These are phyloP conservation scores for Nomada lathburiana DNA, from an alignment of 2,888 invertebrate genomes.

Conservation along the genomic window DNA sequence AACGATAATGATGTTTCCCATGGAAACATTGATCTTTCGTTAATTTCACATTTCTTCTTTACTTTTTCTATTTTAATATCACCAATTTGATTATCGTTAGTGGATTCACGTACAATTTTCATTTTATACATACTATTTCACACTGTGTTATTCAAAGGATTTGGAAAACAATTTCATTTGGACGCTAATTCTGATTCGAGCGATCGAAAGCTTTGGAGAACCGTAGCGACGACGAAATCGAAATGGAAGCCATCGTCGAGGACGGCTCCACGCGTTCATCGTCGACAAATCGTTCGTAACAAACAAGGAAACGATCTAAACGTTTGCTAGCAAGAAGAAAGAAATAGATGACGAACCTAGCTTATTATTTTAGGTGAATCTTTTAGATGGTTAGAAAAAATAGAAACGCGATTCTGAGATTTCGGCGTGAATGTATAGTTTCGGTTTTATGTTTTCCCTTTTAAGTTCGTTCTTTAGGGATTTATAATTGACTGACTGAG, in stretches of 20 bases:
- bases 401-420: conserved; percentile 35
- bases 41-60: neutral
- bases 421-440: conserved; percentile 8
- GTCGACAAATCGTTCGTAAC: conserved; percentile 14
- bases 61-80: neutral
- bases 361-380: conserved; percentile 55
- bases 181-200: neutral
- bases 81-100: neutral
- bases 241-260: conserved; percentile 3
- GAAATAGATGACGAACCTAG: conserved; percentile 76
- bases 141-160: too few relatives aligned
- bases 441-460: neutral
- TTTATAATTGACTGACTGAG: conserved; percentile 52
- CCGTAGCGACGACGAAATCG: neutral
- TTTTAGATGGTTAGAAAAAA: conserved; percentile 33
- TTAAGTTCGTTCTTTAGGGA: neutral
- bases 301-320: conserved; percentile 75
- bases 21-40: neutral
- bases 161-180: too few relatives aligned
- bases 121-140: neutral
- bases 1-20: neutral
- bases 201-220: conserved; percentile 81
- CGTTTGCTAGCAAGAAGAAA: conserved; percentile 62
- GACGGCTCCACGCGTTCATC: neutral
- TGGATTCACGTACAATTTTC: neutral